Conservation (phyloP, 2,797 vertebrate genomes). For the Malacoraja senta region DNA sequence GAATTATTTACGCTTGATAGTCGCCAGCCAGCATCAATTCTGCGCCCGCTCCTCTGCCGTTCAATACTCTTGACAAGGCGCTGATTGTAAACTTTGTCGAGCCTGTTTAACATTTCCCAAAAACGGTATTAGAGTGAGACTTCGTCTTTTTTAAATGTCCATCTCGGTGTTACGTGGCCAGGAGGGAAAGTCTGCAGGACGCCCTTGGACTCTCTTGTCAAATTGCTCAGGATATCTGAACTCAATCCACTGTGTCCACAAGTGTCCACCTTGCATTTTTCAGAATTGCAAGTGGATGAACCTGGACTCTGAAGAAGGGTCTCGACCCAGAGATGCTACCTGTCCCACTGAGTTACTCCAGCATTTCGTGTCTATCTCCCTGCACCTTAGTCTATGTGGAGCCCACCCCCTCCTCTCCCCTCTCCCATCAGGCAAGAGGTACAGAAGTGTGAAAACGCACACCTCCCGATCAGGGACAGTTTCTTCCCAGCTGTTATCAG, state of each 20-base stretch:
- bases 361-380: background rate
- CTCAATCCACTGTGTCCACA: no score
- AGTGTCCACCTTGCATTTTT: background rate
- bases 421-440: no score
- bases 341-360: no score
- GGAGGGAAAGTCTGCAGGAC: background rate
- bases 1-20: conserved; percentile 31
- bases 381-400: background rate
- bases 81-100: conserved; percentile 28
- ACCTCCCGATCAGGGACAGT: no score
- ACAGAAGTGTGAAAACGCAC: no score
- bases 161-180: background rate
- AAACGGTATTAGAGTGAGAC: background rate
- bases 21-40: conserved; percentile 27
- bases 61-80: background rate
- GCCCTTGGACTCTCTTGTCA: background rate
- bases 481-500: no score
- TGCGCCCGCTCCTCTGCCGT: background rate
- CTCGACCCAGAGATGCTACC: no score
- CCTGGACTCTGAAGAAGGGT: background rate
- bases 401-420: no score
- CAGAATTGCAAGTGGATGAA: no score
- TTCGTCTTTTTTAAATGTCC: background rate
- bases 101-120: conserved; percentile 5
- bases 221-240: background rate